Evolutionary conservation across 2,888 invertebrate genomes (phyloP), one percentile per base, ranked within the genome.

Genomic region (Kuschelorhynchus macadamiae): DNA sequence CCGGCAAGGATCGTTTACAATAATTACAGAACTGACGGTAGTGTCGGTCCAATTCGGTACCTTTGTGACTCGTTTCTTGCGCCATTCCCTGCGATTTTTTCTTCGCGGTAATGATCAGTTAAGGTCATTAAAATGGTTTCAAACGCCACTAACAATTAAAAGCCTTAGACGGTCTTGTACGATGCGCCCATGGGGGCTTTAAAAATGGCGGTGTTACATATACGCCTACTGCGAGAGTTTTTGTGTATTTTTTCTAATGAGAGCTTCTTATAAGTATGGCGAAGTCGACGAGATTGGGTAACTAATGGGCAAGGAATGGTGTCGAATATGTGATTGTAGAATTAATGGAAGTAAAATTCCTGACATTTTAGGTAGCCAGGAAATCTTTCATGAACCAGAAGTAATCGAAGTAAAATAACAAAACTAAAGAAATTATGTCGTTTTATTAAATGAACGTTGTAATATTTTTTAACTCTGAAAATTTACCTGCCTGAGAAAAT

Each of bases 101-200:
- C 52, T 30, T 32, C 42, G 57, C n/a, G n/a, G 46, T 57, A 57
- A 57, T 57, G 57, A 57, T 44, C 36, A 16, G 49, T 21, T 47
- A 49, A 49, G 55, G 55, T 36, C 63, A 39, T 63, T 63, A 63
- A 60, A 63, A 63, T 63, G 44, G 46, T 63, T 63, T 55, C 56
- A 47, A 55, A 63, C 63, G 63, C 63, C 63, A 49, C 55, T 46
- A 36, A 55, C 55, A 55, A 55, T 53, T 44, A 42, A 62, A 18
- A 18, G 53, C 62, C 62, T 52, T 62, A 62, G 53, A 62, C 20
- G 62, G 53, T 12, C 44, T 14, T 7, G 39, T 39, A 11, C 46
- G 44, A 33, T 44, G 33, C 32, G 53, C 53, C 53, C 44, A 20
- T 14, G 42, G 62, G 62, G 41, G 12, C 62, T 52, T 33, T 52